Evolutionary conservation across 1,140 invertebrate genomes (phyloP), one percentile per base, ranked within the genome.

Genomic region (Lutraria rhynchaena): DNA sequence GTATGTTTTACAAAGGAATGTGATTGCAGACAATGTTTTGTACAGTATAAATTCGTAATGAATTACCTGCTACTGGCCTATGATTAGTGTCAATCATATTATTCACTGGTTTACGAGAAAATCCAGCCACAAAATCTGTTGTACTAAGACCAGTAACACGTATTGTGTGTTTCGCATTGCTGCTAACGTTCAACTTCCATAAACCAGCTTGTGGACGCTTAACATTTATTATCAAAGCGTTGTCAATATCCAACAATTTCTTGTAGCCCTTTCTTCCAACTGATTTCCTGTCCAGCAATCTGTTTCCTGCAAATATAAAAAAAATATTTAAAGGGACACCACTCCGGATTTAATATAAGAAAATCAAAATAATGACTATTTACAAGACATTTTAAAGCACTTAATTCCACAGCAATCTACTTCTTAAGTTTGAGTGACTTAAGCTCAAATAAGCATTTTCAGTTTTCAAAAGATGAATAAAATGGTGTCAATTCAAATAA

Each of bases 81-180:
- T 94, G 93, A 65, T 92, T 93, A 2, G 95, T 95, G 73, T 94
- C 92, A 3, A 89, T 89, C 78, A 95, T 90, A 57, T 93, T 92
- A 5, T 81, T 87, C 0, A 94, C 93, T 3, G 91, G 91, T 19
- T 93, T 86, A 13, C 94, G 92, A 7, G 95, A 94, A 90, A 96
- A 96, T n/a, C 95, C 95, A 80, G 95, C 93, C 9, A 93, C 91
- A 88, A 96, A 96, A 70, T 91, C 94, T 11, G 95, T 90, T 41
- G 93, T 93, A 58, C 95, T 95, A 11, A 95, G 89, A 0, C 95
- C 95, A 19, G 94, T 95, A 15, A 95, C 93, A 60, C 94, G 92
- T 5, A 96, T 93, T 0, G 95, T 95, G 87, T 96, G 94, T 7
- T 93, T 91, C 19, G 94, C 93, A 24, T 93, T 91, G 86, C 94